These are phyloP conservation scores for Gryllus longicercus DNA, from an alignment of 2,888 invertebrate genomes.

Conservation along the genomic window DNA sequence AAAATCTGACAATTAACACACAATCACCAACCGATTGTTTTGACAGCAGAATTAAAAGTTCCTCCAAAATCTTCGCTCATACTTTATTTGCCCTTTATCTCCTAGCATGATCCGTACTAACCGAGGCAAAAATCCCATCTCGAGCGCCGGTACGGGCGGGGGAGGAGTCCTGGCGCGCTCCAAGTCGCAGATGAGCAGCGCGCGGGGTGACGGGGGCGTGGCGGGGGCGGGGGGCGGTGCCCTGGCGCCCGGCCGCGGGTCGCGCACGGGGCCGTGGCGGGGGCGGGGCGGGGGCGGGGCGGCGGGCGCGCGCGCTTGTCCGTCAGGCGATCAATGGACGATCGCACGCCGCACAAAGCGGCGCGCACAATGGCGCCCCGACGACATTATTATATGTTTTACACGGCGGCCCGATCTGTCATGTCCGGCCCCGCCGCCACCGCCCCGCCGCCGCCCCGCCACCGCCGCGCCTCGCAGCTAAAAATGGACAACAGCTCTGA, in stretches of 20 bases:
- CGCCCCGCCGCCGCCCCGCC: background rate
- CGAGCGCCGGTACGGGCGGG: too few relatives aligned
- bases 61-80: too few relatives aligned
- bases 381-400: slow-evolving; percentile 17
- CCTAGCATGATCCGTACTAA: too few relatives aligned
- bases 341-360: slow-evolving; percentile 17
- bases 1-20: too few relatives aligned
- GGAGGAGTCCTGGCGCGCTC: too few relatives aligned
- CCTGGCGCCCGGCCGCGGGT: background rate
- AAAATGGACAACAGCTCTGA: slow-evolving; percentile 3
- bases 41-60: too few relatives aligned
- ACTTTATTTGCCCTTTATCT: too few relatives aligned
- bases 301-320: background rate
- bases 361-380: background rate
- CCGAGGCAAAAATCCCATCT: too few relatives aligned
- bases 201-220: background rate
- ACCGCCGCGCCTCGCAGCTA: background rate
- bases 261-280: background rate
- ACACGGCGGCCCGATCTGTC: slow-evolving; percentile 4
- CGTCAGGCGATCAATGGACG: slow-evolving; percentile 4
- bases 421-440: background rate
- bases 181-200: too few relatives aligned
- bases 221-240: background rate
- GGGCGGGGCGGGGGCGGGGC: background rate
- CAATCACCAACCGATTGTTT: too few relatives aligned